These are phyloP conservation scores for Catamblyrhynchus diadema DNA, from an alignment of 2,797 vertebrate genomes.

Conservation along the genomic window DNA sequence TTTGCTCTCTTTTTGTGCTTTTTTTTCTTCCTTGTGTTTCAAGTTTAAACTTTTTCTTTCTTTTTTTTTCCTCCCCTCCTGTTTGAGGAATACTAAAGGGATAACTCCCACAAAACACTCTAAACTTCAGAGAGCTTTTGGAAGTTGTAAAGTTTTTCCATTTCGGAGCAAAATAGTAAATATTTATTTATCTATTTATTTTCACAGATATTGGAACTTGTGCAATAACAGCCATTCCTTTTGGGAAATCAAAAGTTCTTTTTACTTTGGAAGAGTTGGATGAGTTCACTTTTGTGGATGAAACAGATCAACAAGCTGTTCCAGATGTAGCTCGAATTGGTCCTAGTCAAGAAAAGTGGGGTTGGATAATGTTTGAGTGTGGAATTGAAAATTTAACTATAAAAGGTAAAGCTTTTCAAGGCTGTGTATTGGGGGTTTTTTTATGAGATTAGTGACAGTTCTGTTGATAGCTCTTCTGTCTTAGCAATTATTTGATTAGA, in stretches of 20 bases:
- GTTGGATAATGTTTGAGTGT: constrained; percentile 99
- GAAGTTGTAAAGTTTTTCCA: background rate
- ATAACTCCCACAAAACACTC: background rate
- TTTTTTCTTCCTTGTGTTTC: background rate
- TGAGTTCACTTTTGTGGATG: constrained; percentile 92
- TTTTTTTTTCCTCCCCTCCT: accelerated
- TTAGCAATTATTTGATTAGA: background rate
- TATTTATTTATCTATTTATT: background rate
- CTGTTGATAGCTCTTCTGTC: background rate
- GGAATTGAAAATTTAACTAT: constrained; percentile 97
- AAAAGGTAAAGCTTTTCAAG: constrained; percentile 82
- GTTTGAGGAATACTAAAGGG: background rate
- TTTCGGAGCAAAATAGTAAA: background rate
- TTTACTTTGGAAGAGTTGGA: constrained; percentile 96
- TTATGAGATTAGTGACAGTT: background rate
- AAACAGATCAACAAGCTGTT: constrained; percentile 83
- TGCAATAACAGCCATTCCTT: constrained; percentile 97
- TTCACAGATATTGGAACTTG: constrained; percentile 89
- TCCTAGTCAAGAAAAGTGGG: constrained; percentile 92
- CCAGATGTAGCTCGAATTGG: constrained; percentile 82
- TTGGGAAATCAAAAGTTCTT: constrained; percentile 98
- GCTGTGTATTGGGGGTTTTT: background rate
- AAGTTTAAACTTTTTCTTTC: background rate
- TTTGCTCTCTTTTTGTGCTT: background rate
- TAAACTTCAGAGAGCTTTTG: background rate